phyloP scores from a whole-genome alignment of 2,888 invertebrate genomes.

The Acrobasis consociella region DNA sequence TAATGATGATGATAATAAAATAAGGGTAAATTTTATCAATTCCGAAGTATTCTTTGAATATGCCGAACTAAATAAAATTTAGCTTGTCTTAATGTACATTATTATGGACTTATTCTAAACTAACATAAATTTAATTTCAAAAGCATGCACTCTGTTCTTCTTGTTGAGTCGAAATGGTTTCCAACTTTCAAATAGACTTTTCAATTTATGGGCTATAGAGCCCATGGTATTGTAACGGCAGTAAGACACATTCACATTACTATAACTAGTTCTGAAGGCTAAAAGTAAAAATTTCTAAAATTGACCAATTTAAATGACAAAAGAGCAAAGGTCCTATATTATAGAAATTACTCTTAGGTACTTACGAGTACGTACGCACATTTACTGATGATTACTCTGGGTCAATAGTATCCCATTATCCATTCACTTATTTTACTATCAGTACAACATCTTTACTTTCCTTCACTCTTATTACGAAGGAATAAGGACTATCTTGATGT shows the following conservation, averaged over 20 bases:
- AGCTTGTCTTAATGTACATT: too few relatives aligned
- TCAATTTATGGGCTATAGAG: too few relatives aligned
- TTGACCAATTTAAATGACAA: not conserved
- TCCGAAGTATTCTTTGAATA: too few relatives aligned
- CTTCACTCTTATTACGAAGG: constrained; percentile 8
- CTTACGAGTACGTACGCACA: not conserved
- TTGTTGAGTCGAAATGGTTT: too few relatives aligned
- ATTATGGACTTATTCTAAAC: too few relatives aligned
- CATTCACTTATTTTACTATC: not conserved
- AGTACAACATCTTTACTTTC: not conserved
- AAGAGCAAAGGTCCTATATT: not conserved
- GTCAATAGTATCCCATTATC: constrained; percentile 4
- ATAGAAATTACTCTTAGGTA: not conserved
- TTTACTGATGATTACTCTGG: not conserved
- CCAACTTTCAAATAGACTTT: too few relatives aligned
- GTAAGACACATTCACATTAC: not conserved
- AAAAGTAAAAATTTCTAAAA: not conserved
- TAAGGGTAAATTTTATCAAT: too few relatives aligned
- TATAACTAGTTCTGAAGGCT: not conserved
- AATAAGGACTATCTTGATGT: constrained; percentile 8
- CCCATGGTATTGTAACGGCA: too few relatives aligned
- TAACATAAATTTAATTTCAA: too few relatives aligned
- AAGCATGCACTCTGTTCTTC: too few relatives aligned
- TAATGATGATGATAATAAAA: too few relatives aligned
- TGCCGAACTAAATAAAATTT: too few relatives aligned